Evolutionary conservation across 2,888 invertebrate species (phyloP), one percentile per base, ranked within the genome.

Genomic region (Ochropacha duplaris): DNA sequence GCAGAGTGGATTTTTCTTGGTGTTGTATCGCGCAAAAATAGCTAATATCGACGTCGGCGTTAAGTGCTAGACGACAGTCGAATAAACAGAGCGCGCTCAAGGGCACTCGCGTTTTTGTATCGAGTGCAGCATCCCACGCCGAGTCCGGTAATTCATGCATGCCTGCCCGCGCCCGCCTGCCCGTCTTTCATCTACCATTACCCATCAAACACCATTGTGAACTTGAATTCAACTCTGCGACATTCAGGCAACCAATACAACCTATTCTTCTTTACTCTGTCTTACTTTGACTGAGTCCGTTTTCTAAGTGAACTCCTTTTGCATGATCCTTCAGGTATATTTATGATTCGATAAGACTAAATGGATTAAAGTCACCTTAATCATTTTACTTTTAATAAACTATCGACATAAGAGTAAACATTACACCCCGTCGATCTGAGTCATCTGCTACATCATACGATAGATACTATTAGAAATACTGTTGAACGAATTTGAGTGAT

Each of bases 1-100:
- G 62, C 60, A 65, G 64, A 71, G 68, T 74, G 69, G 62, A 78
- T 82, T 78, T 81, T 83, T 78, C 72, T 76, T 72, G 73, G 74
- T 79, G 81, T 74, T 80, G 76, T 83, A 86, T 80, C 74, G 81
- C 66, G 84, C 87, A 84, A 87, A 91, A 90, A 91, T 92, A 91
- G 87, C 87, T 68, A 81, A 81, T 84, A 88, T 90, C 86, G 86
- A 88, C 86, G 85, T 78, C 77, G 81, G 86, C 81, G 83, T 79
- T 90, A 92, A 92, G 92, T 92, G 92, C 85, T 90, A 88, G 86
- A 90, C 85, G 92, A 91, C 90, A 91, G 88, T 86, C 83, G 81
- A 78, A 86, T 92, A 92, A 92, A 92, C 92, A 92, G 74, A 72
- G 69, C 74, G 78, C 64, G 60, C 80, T 87, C 90, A 90, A 90